These are phyloP conservation scores for Melipona bicolor DNA, from an alignment of 2,888 invertebrate genomes.

Conservation along the genomic window DNA sequence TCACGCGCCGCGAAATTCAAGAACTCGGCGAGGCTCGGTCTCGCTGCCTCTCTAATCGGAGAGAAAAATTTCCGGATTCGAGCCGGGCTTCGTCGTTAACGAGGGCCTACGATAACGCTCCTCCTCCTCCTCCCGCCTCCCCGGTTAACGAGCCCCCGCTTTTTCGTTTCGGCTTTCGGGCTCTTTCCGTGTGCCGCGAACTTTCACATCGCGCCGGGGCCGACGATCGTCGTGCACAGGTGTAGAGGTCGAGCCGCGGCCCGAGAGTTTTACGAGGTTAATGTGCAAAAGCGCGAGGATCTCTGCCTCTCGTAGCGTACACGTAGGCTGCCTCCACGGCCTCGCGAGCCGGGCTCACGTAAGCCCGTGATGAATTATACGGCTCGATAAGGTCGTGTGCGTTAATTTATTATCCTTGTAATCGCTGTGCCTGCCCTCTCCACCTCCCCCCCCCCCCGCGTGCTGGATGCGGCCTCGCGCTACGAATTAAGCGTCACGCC, in stretches of 20 bases:
- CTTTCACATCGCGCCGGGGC: conserved; percentile 66
- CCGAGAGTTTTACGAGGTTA: conserved; percentile 78
- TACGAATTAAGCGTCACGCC: conserved; percentile 3
- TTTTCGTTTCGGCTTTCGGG: conserved; percentile 6
- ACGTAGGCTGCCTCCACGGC: conserved; percentile 37
- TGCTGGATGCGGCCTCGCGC: not conserved
- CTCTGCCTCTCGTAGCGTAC: conserved; percentile 13
- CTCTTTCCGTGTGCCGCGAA: conserved; percentile 58
- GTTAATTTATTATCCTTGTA: conserved; percentile 82
- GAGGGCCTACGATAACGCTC: conserved; percentile 44
- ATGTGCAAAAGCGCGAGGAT: conserved; percentile 71
- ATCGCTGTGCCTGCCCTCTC: conserved; percentile 68
- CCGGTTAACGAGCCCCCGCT: conserved; percentile 61
- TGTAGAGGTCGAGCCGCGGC: conserved; percentile 73
- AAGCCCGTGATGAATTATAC: conserved; percentile 82
- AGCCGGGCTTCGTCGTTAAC: conserved; percentile 62
- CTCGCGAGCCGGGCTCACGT: conserved; percentile 69
- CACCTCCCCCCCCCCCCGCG: conserved; percentile 33
- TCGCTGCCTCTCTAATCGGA: conserved; percentile 26
- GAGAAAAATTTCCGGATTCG: conserved; percentile 38
- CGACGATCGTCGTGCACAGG: conserved; percentile 65
- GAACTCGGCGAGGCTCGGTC: conserved; percentile 1
- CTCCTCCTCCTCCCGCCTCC: not conserved
- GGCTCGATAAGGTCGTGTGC: conserved; percentile 82
- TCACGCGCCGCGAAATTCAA: conserved; percentile 32